A percentile compares a stretch with the other conserved stretches of the same genome.
phyloP scores from a whole-genome alignment of 2,113 vertebrate species.

The Pholis gunnellus region DNA sequence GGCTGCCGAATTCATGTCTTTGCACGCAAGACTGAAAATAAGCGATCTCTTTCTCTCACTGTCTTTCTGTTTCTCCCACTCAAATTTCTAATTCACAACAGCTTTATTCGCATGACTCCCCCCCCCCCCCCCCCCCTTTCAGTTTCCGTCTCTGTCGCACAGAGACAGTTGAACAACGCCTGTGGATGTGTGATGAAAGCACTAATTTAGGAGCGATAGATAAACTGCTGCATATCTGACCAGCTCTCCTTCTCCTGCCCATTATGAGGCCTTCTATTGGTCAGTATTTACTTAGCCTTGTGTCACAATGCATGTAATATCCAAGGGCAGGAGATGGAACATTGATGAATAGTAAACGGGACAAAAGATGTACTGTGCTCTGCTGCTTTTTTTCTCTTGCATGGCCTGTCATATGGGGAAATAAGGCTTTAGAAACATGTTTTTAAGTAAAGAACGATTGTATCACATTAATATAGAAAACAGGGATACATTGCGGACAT shows the following conservation, averaged over 20 bases:
- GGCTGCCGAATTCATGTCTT: not conserved
- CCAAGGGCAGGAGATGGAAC: not conserved
- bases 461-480: not conserved
- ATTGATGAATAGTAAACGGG: not conserved
- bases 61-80: not conserved
- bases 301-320: not conserved
- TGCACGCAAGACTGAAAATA: not conserved
- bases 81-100: not conserved
- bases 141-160: not conserved
- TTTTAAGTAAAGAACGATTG: not conserved
- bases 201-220: not conserved
- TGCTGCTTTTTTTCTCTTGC: not conserved
- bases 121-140: too few species aligned
- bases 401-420: not conserved
- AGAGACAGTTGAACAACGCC: not conserved
- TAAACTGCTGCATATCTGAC: not conserved
- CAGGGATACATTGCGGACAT: not conserved
- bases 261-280: not conserved
- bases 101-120: not conserved
- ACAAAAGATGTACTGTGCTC: slow-evolving; percentile 1
- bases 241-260: not conserved
- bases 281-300: slow-evolving; percentile 12
- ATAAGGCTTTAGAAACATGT: not conserved
- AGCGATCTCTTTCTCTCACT: not conserved
- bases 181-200: not conserved